Evolutionary conservation across 2,888 invertebrate species (phyloP).

Genomic region (Scotopteryx bipunctaria): DNA sequence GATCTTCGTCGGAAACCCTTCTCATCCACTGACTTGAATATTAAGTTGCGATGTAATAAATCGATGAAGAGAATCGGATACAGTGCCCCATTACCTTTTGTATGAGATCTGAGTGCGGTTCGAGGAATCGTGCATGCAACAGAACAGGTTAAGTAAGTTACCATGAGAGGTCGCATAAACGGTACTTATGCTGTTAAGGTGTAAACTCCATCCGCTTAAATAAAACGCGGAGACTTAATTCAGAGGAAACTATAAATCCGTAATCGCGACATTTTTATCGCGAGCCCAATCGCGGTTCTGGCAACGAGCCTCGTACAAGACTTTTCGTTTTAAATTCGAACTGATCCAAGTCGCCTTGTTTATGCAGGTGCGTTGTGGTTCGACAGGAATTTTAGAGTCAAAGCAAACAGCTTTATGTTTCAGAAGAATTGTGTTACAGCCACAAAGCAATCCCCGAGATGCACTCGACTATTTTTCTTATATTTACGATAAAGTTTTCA

Average conservation of each 20-base stretch:
- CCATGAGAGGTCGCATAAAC: slow-evolving; percentile 28
- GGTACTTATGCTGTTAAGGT: slow-evolving; percentile 28
- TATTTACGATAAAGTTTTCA: slow-evolving; percentile 32
- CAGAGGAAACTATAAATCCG: slow-evolving; percentile 34
- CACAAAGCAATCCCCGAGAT: slow-evolving; percentile 35
- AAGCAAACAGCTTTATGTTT: slow-evolving; percentile 27
- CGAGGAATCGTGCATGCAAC: slow-evolving; percentile 27
- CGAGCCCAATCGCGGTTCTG: slow-evolving; percentile 34
- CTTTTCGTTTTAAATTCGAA: slow-evolving; percentile 33
- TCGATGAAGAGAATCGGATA: slow-evolving; percentile 22
- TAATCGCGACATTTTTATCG: slow-evolving; percentile 32
- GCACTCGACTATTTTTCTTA: slow-evolving; percentile 31
- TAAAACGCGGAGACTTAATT: slow-evolving; percentile 29
- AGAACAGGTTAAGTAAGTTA: slow-evolving; percentile 33
- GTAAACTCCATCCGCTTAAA: slow-evolving; percentile 16
- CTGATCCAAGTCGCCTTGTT: slow-evolving; percentile 31
- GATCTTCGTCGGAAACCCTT: slow-evolving; percentile 23
- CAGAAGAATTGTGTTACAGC: slow-evolving; percentile 31
- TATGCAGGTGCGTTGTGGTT: slow-evolving; percentile 34
- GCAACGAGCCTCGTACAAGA: slow-evolving; percentile 28
- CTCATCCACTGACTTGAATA: slow-evolving; percentile 21
- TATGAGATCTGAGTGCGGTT: slow-evolving; percentile 21
- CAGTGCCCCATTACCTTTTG: slow-evolving; percentile 27
- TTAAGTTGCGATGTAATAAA: slow-evolving; percentile 15
- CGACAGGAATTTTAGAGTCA: slow-evolving; percentile 30